These are phyloP conservation scores for Coregonus clupeaformis DNA, from an alignment of 2,113 vertebrate species.

Conservation along the genomic window DNA sequence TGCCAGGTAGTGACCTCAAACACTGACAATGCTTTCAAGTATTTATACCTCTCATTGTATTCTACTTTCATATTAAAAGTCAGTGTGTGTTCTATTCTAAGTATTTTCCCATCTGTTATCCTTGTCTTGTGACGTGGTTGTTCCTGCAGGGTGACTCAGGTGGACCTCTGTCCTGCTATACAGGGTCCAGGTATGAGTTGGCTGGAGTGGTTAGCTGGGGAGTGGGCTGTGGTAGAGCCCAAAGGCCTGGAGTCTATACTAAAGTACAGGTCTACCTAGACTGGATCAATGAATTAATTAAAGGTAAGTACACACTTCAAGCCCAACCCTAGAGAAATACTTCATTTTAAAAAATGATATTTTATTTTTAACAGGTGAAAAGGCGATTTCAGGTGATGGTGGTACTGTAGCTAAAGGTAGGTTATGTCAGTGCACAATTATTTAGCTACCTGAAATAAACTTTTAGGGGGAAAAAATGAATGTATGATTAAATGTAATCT, in stretches of 20 bases:
- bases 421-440: neutral
- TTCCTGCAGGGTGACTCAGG: constrained; percentile 82
- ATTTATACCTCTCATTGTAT: no score
- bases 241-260: constrained; percentile 80
- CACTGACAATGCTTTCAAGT: no score
- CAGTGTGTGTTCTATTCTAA: no score
- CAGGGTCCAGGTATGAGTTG: constrained; percentile 57
- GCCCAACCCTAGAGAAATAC: neutral
- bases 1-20: constrained; percentile 57
- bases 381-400: neutral
- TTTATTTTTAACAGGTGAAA: constrained; percentile 23
- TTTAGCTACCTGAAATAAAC: neutral
- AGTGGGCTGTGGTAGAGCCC: constrained; percentile 75
- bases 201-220: constrained; percentile 83
- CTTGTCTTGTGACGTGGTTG: neutral
- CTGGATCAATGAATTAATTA: constrained; percentile 68
- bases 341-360: neutral
- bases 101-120: no score
- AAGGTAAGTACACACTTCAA: neutral
- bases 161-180: constrained; percentile 75
- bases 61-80: no score
- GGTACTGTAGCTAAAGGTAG: constrained; percentile 11
- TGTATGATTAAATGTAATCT: no score
- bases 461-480: no score
- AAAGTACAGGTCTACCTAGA: constrained; percentile 56